Percentiles rank a stretch among this genome's conserved stretches.
Evolutionary conservation across 1,140 invertebrate genomes (phyloP).

Genomic region (Muscidifurax raptorellus): DNA sequence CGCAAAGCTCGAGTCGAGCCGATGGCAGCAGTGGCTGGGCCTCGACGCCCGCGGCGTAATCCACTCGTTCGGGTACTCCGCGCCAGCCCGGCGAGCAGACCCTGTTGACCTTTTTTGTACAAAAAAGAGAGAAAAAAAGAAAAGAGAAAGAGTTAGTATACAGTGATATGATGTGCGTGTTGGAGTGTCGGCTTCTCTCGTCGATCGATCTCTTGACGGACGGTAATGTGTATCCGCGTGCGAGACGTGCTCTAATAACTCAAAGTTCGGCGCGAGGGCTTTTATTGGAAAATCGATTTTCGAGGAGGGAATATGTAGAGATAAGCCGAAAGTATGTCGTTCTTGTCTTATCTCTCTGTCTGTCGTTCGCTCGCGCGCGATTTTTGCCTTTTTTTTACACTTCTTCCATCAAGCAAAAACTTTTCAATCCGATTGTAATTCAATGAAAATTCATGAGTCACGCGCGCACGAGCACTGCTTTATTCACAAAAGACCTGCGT

Average conservation of each 20-base stretch:
- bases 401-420: background rate
- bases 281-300: constrained; percentile 2
- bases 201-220: background rate
- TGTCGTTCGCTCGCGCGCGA: background rate
- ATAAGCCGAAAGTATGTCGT: background rate
- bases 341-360: background rate
- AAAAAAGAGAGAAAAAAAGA: background rate
- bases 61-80: constrained; percentile 91
- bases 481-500: background rate
- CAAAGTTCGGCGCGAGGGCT: background rate
- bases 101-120: constrained; percentile 76
- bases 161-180: background rate
- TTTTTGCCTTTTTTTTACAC: background rate
- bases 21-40: constrained; percentile 88
- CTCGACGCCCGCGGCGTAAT: constrained; percentile 91
- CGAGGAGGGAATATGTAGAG: background rate
- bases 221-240: background rate
- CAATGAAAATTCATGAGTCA: constrained; percentile 1
- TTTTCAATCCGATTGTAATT: background rate
- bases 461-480: background rate
- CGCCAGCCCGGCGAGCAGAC: constrained; percentile 78
- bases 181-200: background rate
- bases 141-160: background rate
- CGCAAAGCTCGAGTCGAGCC: constrained; percentile 91
- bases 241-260: constrained; percentile 1